Evolutionary conservation across 2,888 invertebrate species (phyloP).

Genomic region (Hypomecis punctinalis): DNA sequence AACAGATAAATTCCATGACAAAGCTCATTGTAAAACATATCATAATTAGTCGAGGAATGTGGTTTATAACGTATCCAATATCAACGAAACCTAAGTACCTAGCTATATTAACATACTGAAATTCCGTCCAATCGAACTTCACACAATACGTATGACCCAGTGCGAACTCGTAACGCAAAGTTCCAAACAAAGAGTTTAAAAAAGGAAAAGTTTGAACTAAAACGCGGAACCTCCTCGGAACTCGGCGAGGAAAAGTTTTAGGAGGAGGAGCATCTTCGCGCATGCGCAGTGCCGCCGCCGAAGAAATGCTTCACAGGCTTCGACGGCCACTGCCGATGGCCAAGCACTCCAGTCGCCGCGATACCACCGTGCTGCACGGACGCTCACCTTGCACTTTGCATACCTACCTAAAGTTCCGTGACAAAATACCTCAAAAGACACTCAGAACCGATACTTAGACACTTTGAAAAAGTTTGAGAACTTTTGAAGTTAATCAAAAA

Average conservation of each 20-base stretch:
- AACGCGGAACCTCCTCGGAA: constrained; percentile 29
- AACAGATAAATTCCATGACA: too few species aligned
- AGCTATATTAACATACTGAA: background rate
- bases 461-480: constrained; percentile 46
- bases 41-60: too few species aligned
- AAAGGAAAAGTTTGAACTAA: constrained; percentile 51
- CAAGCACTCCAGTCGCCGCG: constrained; percentile 74
- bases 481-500: constrained; percentile 51
- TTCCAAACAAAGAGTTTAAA: constrained; percentile 24
- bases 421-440: constrained; percentile 33
- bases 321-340: constrained; percentile 64
- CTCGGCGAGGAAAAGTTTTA: constrained; percentile 65
- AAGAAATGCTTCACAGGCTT: constrained; percentile 73
- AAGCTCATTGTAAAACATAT: too few species aligned
- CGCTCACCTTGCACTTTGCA: constrained; percentile 66
- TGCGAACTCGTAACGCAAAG: constrained; percentile 9
- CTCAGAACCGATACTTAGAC: constrained; percentile 34
- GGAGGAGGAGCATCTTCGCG: constrained; percentile 66
- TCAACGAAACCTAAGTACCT: too few species aligned
- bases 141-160: constrained; percentile 20
- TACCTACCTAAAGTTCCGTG: constrained; percentile 52
- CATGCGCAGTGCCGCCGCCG: constrained; percentile 66
- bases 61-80: too few species aligned
- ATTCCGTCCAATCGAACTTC: background rate
- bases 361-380: constrained; percentile 66